Base-by-base conservation (phyloP, 1,140 invertebrate genomes). In the Drosophila setifemur region DNA sequence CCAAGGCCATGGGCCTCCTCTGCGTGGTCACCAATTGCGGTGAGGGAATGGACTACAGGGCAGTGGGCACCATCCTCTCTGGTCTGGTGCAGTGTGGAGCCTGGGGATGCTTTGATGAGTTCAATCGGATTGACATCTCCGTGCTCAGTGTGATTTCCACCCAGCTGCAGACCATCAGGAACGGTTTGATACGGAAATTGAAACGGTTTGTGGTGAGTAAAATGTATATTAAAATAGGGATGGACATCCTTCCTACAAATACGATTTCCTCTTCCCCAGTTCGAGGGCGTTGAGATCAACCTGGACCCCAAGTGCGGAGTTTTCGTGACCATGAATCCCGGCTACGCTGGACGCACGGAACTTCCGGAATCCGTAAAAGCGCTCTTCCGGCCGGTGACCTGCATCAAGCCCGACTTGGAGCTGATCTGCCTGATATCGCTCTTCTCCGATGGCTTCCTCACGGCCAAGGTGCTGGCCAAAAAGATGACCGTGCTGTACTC, bases 311-410 rank as follows among this genome's bases (percentile, higher is more conserved):
- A 97, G 91, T 95, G 97, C 9, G 97, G 96, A 1, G 95, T 98
- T 47, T 98, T 98, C 85, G 97, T 98, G 31, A 98, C 97, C 5
- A 97, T 98, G 96, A 98, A 98, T 92, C 96, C 96, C 0, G 96
- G 96, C 3, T 97, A 98, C 88, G 96, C 96, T 0, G 96, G 96
- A 0, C 93, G 96, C 39, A 97, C 96, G 0, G 96, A 98, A 83
- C 91, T 98, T 21, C 97, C 97, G 0, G 97, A 98, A 90, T 97
- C 96, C 0, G 95, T 98, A 0, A 98, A 98, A 89, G 95, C 96
- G 0, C 90, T 97, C 0, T 98, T 98, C 90, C 92, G 97, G 19
- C 96, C 97, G 0, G 96, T 97, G 0, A 96, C 97, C 2, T 97
- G 96, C 81, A 96, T 97, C 53, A 93, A 96, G 16, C 97, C 97